A percentile compares a stretch with the other conserved stretches of the same genome.
These are phyloP conservation scores for Oncopeltus fasciatus DNA, from an alignment of 1,140 invertebrate genomes.

Conservation along the genomic window DNA sequence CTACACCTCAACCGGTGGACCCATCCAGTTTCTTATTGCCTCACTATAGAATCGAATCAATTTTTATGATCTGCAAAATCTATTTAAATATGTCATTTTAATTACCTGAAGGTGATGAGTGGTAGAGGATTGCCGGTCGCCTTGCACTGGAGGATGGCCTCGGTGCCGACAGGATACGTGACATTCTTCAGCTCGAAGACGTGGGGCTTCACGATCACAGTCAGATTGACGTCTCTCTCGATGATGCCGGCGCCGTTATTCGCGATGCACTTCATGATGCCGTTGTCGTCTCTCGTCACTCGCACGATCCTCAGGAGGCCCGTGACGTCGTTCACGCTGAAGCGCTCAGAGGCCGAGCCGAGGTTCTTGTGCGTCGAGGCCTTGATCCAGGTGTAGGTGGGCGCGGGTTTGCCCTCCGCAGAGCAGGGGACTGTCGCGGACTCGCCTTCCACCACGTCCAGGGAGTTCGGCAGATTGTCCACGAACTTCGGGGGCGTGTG, in stretches of 20 bases:
- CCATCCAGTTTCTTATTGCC: no score
- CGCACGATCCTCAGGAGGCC: slow-evolving; percentile 55
- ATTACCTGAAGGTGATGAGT: slow-evolving; percentile 53
- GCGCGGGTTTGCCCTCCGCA: slow-evolving; percentile 67
- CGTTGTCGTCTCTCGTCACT: slow-evolving; percentile 61
- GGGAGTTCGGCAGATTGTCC: slow-evolving; percentile 31
- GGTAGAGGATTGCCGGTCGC: slow-evolving; percentile 64
- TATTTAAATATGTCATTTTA: slow-evolving; percentile 16
- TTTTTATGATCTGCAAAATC: no score
- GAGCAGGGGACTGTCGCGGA: slow-evolving; percentile 54
- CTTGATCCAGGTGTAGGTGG: slow-evolving; percentile 63
- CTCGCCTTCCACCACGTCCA: slow-evolving; percentile 65
- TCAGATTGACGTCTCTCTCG: slow-evolving; percentile 43
- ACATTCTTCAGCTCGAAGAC: slow-evolving; percentile 63
- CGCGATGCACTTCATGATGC: slow-evolving; percentile 68
- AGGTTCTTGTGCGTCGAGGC: slow-evolving; percentile 39
- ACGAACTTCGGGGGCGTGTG: slow-evolving; percentile 58
- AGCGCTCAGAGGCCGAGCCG: slow-evolving; percentile 45
- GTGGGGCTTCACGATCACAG: slow-evolving; percentile 56
- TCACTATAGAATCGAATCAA: no score
- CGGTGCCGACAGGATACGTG: slow-evolving; percentile 44
- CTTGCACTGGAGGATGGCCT: slow-evolving; percentile 54
- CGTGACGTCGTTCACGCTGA: slow-evolving; percentile 21
- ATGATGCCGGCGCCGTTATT: slow-evolving; percentile 61
- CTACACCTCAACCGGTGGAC: no score